Evolutionary conservation across 2,888 invertebrate genomes (phyloP), one percentile per base, ranked within the genome.

Genomic region (Marasmarcha lunaedactyla): DNA sequence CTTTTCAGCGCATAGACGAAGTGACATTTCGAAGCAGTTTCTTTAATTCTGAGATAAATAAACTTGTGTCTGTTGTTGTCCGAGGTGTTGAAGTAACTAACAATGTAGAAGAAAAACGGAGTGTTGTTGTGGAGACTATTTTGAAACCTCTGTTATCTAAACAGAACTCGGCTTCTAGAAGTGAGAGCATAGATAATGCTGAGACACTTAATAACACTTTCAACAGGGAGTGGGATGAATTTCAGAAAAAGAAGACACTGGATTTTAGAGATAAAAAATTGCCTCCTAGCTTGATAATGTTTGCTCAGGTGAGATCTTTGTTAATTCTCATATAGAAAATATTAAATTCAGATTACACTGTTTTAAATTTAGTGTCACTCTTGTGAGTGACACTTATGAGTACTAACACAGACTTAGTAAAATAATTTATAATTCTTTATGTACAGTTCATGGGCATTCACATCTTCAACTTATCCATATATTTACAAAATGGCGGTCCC

Each of bases 391-490:
- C n/a, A n/a, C n/a, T n/a, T n/a, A n/a, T n/a, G n/a, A n/a, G n/a
- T n/a, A n/a, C n/a, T n/a, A n/a, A n/a, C n/a, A n/a, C n/a, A n/a
- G n/a, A n/a, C n/a, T n/a, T n/a, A n/a, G n/a, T n/a, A n/a, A n/a
- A n/a, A n/a, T n/a, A n/a, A n/a, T n/a, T n/a, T n/a, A n/a, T n/a
- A n/a, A n/a, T n/a, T n/a, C n/a, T n/a, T n/a, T n/a, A n/a, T n/a
- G n/a, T n/a, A 33, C 66, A 94, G 91, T 94, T 94, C 64, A 92
- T 94, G 89, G 93, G 93, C 9, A 87, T 94, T 13, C 92, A 93
- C 59, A 86, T 94, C 40, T 90, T 90, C 58, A 90, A 93, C 77
- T 92, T 63, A 61, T 88, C 62, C 77, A 87, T 73, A 1, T 71
- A 54, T 1, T 54, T 77, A 12, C 52, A 59, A 26, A 60, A 53